Conservation (phyloP, 2,888 invertebrate genomes). For the Periphyllus acericola region DNA sequence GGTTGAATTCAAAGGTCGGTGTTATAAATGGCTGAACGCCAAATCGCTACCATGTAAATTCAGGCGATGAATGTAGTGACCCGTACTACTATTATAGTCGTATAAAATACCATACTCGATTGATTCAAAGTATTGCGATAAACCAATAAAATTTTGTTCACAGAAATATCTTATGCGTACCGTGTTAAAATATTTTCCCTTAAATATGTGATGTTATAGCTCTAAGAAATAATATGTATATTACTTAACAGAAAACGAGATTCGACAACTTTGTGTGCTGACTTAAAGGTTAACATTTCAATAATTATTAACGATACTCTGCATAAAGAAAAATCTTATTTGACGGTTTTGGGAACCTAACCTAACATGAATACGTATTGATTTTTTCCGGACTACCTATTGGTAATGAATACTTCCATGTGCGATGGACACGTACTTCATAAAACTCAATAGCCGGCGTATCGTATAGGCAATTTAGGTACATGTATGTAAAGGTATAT, state of each 20-base stretch:
- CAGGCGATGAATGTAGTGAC: constrained; percentile 18
- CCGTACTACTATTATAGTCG: not conserved
- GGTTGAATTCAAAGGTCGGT: constrained; percentile 34
- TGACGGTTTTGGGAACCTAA: no score
- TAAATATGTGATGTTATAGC: not conserved
- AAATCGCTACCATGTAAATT: constrained; percentile 41
- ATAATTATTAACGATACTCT: no score
- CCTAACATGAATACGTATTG: no score
- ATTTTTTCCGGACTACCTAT: no score
- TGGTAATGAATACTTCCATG: no score
- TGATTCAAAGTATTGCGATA: not conserved
- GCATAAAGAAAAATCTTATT: no score
- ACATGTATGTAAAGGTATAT: no score
- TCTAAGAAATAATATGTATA: not conserved
- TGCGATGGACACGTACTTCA: no score
- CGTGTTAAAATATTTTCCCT: not conserved
- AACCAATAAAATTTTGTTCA: not conserved
- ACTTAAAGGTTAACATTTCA: not conserved
- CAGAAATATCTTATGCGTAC: not conserved
- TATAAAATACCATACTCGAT: not conserved
- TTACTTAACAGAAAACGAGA: not conserved
- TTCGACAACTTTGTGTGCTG: not conserved
- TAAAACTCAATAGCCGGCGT: no score
- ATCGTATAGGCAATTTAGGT: no score
- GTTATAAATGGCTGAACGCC: constrained; percentile 24